A percentile compares a stretch with the other conserved stretches of the same genome.
phyloP scores from a whole-genome alignment of 2,888 invertebrate genomes.

The Mellilla xanthometata region DNA sequence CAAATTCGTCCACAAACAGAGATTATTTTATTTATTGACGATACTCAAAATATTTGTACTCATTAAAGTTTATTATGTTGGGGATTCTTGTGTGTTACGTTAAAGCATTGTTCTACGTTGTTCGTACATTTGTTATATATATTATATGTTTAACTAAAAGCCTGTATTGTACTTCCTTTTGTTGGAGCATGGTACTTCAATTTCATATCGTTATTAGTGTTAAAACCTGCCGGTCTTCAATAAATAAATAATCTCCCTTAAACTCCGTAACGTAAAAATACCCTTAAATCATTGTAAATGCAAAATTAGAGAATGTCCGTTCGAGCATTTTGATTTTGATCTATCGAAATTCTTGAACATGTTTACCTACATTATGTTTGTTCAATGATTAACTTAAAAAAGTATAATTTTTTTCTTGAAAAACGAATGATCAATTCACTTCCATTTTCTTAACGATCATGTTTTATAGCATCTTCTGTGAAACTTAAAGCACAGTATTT shows the following conservation, averaged over 20 bases:
- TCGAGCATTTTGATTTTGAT: slow-evolving; percentile 49
- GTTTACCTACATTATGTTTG: not conserved
- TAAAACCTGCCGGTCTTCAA: slow-evolving; percentile 50
- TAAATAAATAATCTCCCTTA: slow-evolving; percentile 71
- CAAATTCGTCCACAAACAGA: slow-evolving; percentile 54
- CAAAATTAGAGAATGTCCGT: slow-evolving; percentile 54
- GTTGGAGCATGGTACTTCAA: slow-evolving; percentile 61
- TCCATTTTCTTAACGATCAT: too few species aligned
- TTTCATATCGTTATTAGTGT: slow-evolving; percentile 36
- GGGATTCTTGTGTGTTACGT: slow-evolving; percentile 29
- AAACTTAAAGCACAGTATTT: too few species aligned
- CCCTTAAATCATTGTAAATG: slow-evolving; percentile 69
- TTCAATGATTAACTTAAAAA: not conserved
- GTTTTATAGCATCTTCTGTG: too few species aligned
- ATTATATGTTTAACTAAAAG: slow-evolving; percentile 65
- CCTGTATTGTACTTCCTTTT: slow-evolving; percentile 63
- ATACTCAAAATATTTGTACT: slow-evolving; percentile 28
- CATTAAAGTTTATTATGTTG: slow-evolving; percentile 31
- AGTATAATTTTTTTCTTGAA: too few species aligned
- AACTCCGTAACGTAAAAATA: slow-evolving; percentile 42
- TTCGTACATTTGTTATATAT: slow-evolving; percentile 50
- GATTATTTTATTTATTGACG: slow-evolving; percentile 76
- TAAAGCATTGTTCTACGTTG: slow-evolving; percentile 50
- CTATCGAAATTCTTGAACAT: slow-evolving; percentile 48
- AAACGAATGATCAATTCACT: too few species aligned